Conservation (phyloP, 2,888 invertebrate species). For the Polyploca ridens region DNA sequence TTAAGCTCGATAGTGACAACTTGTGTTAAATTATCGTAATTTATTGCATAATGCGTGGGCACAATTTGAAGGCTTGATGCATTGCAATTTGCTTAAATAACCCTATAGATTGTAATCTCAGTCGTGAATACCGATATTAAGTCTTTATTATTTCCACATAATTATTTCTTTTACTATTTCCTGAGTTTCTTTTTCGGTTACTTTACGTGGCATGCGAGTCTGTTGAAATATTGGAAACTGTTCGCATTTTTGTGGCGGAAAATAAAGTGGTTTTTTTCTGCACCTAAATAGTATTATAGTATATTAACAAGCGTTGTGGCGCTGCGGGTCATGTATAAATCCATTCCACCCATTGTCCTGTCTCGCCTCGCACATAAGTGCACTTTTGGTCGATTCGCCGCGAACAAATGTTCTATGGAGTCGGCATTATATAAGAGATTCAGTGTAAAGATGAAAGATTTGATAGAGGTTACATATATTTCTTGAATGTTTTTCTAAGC, state of each 20-base stretch:
- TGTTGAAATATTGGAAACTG: background rate
- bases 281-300: constrained; percentile 16
- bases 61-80: constrained; percentile 49
- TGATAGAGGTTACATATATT: no score
- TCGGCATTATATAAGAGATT: constrained; percentile 26
- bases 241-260: background rate
- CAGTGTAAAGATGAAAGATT: constrained; percentile 18
- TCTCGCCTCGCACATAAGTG: constrained; percentile 59
- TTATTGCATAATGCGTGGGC: constrained; percentile 49
- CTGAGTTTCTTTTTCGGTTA: background rate
- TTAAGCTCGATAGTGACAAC: constrained; percentile 42
- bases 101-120: constrained; percentile 19
- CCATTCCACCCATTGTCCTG: constrained; percentile 70
- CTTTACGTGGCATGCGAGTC: background rate
- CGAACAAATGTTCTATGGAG: constrained; percentile 49
- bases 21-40: constrained; percentile 55
- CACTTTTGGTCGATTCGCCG: constrained; percentile 50
- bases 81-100: constrained; percentile 33
- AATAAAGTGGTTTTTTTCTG: constrained; percentile 1
- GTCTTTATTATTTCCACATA: constrained; percentile 25
- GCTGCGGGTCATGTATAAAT: constrained; percentile 71
- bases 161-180: background rate
- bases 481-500: no score
- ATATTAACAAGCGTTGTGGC: constrained; percentile 49
- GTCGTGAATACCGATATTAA: constrained; percentile 28